Percentiles rank a stretch among this genome's conserved stretches.
These are phyloP conservation scores for Setipinna tenuifilis DNA, from an alignment of 2,797 vertebrate genomes.

Conservation along the genomic window DNA sequence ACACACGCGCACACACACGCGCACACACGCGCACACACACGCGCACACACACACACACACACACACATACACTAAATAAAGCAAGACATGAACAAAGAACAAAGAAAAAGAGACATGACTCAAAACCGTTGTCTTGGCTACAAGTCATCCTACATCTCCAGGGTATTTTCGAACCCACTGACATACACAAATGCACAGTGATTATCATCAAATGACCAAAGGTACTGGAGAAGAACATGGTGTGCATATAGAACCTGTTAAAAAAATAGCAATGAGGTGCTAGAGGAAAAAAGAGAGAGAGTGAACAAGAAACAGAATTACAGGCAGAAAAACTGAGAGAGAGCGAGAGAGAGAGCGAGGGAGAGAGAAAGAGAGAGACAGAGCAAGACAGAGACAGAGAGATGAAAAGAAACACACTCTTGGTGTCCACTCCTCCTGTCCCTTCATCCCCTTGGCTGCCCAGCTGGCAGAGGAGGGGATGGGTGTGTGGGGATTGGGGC, in stretches of 20 bases:
- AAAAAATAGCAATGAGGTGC: background rate
- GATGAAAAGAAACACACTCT: background rate
- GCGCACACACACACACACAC: no score
- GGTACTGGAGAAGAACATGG: background rate
- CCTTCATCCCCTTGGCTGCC: background rate
- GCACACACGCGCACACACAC: no score
- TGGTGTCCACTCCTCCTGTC: slow-evolving; percentile 1
- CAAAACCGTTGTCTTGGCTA: background rate
- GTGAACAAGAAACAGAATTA: background rate
- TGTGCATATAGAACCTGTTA: background rate
- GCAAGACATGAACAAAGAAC: background rate
- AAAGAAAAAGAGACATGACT: background rate
- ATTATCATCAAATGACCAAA: background rate
- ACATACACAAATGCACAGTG: background rate
- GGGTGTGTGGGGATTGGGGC: background rate
- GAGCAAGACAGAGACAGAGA: background rate
- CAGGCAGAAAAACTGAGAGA: background rate
- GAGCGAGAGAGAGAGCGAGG: no score
- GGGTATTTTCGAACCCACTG: background rate
- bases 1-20: background rate
- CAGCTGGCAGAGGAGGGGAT: no score
- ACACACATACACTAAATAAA: background rate
- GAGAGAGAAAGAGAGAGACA: no score
- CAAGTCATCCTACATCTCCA: background rate
- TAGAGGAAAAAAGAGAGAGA: background rate